Percentiles rank a stretch among this genome's conserved stretches.
Conservation (phyloP, 2,888 invertebrate genomes). For the Carpatolechia fugitivella region DNA sequence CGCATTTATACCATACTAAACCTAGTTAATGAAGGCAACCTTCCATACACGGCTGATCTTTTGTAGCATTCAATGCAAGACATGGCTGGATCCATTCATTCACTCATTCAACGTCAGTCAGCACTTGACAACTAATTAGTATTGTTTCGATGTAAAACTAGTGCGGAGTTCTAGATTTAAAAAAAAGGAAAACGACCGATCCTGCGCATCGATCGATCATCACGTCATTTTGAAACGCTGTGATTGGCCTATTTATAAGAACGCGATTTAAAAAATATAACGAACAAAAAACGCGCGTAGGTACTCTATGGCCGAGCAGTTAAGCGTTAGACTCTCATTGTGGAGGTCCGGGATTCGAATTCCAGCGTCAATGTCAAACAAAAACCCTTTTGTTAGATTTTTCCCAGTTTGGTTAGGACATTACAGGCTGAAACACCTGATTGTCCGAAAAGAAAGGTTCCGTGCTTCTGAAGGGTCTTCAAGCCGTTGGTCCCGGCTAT, state of each 20-base stretch:
- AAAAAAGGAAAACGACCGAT: background rate
- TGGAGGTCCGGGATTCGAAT: too few relatives aligned
- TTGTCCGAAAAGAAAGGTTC: too few relatives aligned
- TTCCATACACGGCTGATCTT: constrained; percentile 3
- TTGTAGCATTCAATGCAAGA: constrained; percentile 1
- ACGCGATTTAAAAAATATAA: background rate
- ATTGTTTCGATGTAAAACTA: constrained; percentile 9
- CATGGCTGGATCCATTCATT: constrained; percentile 1
- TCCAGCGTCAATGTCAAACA: too few relatives aligned
- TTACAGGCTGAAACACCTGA: too few relatives aligned
- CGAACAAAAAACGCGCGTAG: too few relatives aligned
- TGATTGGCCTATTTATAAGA: background rate
- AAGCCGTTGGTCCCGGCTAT: too few relatives aligned
- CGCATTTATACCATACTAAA: constrained; percentile 2
- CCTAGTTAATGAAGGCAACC: background rate
- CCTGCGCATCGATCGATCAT: background rate
- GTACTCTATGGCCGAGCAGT: too few relatives aligned
- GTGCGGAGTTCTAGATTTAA: background rate
- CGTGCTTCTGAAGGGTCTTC: too few relatives aligned
- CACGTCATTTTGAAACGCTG: constrained; percentile 5
- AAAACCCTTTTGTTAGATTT: too few relatives aligned
- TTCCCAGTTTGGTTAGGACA: too few relatives aligned
- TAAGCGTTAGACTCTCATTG: too few relatives aligned
- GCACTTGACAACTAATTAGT: constrained; percentile 12
- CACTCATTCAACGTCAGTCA: constrained; percentile 11